Conservation (phyloP, 2,888 invertebrate genomes). For the Calliscelio sp. region DNA sequence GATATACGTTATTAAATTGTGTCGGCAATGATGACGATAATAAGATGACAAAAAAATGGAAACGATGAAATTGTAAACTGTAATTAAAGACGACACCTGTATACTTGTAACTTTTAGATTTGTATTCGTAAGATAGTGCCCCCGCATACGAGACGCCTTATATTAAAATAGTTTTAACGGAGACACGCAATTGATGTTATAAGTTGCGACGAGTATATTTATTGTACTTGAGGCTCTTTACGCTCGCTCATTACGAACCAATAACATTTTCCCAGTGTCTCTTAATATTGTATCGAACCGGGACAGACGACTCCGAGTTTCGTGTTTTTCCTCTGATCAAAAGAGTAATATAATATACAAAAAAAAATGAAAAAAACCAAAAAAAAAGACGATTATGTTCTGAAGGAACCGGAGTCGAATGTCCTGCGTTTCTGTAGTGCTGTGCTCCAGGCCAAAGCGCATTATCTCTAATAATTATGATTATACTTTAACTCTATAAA, state of each 20-base stretch:
- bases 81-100: conserved; percentile 84
- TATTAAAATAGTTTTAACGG: conserved; percentile 73
- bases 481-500: conserved; percentile 70
- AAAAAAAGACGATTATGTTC: conserved; percentile 20
- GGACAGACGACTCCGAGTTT: conserved; percentile 73
- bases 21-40: conserved; percentile 81
- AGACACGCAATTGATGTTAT: conserved; percentile 71
- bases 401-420: conserved; percentile 58
- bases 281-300: conserved; percentile 76
- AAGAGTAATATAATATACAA: neutral
- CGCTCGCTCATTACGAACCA: conserved; percentile 82
- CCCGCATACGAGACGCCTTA: conserved; percentile 79
- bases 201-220: conserved; percentile 72
- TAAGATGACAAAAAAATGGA: conserved; percentile 72
- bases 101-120: conserved; percentile 86
- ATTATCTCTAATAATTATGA: conserved; percentile 79
- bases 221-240: conserved; percentile 79
- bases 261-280: conserved; percentile 68
- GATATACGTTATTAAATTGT: conserved; percentile 78
- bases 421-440: conserved; percentile 65
- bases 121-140: conserved; percentile 85
- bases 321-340: neutral
- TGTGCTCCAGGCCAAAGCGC: conserved; percentile 82
- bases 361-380: conserved; percentile 52
- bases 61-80: conserved; percentile 82